A percentile compares a stretch with the other conserved stretches of the same genome.
Conservation (phyloP, 2,888 invertebrate genomes). For the Coelogynopora nodosa region DNA sequence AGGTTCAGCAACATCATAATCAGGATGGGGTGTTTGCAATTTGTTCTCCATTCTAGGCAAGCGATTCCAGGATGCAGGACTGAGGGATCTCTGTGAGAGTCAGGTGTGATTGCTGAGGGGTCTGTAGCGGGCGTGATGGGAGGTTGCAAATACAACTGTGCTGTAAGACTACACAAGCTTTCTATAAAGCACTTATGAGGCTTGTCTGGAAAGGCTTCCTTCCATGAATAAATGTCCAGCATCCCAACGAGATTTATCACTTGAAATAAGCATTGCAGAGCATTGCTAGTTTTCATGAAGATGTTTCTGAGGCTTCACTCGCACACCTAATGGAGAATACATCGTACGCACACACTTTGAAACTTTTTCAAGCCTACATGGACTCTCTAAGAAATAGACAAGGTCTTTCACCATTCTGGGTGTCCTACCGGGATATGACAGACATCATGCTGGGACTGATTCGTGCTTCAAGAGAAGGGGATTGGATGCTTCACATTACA, state of each 20-base stretch:
- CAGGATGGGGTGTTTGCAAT: conserved; percentile 47
- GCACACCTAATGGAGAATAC: background rate
- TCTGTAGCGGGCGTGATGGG: too few relatives aligned
- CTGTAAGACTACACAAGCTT: background rate
- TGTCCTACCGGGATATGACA: background rate
- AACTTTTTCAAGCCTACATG: too few relatives aligned
- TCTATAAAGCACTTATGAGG: background rate
- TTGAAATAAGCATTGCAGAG: background rate
- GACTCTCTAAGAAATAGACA: too few relatives aligned
- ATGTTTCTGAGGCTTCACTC: background rate
- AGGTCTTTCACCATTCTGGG: background rate
- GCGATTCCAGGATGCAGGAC: conserved; percentile 47
- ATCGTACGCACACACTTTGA: too few relatives aligned
- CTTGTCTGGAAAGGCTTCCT: background rate
- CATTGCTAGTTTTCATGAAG: background rate
- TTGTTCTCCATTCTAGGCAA: conserved; percentile 40
- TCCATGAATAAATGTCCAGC: too few relatives aligned
- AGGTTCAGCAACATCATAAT: conserved; percentile 41
- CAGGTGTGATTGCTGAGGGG: too few relatives aligned
- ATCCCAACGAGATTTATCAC: too few relatives aligned
- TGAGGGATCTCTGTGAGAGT: conserved; percentile 48
- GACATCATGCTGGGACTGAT: background rate
- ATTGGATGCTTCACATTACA: background rate
- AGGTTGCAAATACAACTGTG: too few relatives aligned
- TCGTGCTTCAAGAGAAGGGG: background rate